Evolutionary conservation across 2,797 vertebrate genomes (phyloP).

Genomic region (Ptychobarbus kaznakovi): DNA sequence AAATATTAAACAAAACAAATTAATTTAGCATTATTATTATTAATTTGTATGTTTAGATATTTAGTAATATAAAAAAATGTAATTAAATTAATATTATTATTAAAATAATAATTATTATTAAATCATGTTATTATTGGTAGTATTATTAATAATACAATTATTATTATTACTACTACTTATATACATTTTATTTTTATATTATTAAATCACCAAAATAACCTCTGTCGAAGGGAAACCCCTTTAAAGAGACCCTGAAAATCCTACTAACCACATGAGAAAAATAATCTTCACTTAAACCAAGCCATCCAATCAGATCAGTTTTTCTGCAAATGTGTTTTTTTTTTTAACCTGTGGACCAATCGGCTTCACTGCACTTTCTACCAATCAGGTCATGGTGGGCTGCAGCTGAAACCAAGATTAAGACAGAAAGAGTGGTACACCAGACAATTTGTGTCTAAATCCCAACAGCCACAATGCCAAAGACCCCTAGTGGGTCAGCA

Average conservation of each 20-base stretch:
- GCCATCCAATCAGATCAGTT: background rate
- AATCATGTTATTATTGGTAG: too few relatives aligned
- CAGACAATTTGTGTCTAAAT: constrained; percentile 46
- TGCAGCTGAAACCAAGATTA: constrained; percentile 54
- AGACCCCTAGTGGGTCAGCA: constrained; percentile 27
- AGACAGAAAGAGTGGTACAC: constrained; percentile 35
- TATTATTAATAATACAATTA: too few relatives aligned
- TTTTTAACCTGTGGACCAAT: background rate
- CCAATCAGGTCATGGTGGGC: constrained; percentile 46
- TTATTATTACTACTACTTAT: too few relatives aligned
- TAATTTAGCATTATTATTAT: background rate
- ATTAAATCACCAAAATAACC: background rate
- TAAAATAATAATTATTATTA: too few relatives aligned
- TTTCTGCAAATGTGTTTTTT: background rate
- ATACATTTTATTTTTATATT: background rate
- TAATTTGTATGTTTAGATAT: too few relatives aligned
- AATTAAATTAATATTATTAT: too few relatives aligned
- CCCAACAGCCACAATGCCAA: constrained; percentile 25
- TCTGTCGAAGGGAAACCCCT: background rate
- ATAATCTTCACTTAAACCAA: background rate
- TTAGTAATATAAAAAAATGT: too few relatives aligned
- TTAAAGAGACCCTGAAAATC: background rate
- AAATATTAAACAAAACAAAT: background rate
- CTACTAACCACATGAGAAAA: constrained; percentile 7
- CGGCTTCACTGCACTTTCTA: constrained; percentile 22